Base-by-base conservation (phyloP, 2,888 invertebrate genomes). In the Rhingia rostrata region DNA sequence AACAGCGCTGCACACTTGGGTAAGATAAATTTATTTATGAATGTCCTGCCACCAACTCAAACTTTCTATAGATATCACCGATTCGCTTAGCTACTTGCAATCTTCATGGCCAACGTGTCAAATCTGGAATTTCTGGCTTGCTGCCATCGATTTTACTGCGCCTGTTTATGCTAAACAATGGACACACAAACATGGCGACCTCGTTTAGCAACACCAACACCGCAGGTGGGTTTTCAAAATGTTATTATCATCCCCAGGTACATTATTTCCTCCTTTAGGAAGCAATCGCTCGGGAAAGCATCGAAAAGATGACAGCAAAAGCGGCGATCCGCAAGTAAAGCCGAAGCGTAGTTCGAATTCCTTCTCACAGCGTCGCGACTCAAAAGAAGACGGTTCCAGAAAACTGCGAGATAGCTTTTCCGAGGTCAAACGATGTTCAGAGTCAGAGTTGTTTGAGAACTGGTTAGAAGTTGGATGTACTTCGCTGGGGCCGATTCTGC, bases 391-490 rank as follows among this genome's bases (percentile, higher is more conserved):
- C 3, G 86, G 87, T 4, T 87, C 89, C 0, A 89, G 90, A 4
- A 89, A 89, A 41, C 64, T 90, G 33, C 88, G 91, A 4, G 91
- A 91, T 39, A 91, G 89, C 47, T 89, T 89, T 47, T 88, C 89
- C 0, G 90, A 91, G 63, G 77, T 88, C 3, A 90, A 91, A 66
- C 88, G 90, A 3, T 88, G 88, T 0, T 88, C 88, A 6, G 91
- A 91, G 12, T 87, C 88, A 32, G 92, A 92, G 49, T 87, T 89
- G 4, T 88, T 93, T 82, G 96, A 97, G 86, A 93, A 95, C 87
- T 99, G 98, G 98, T 93, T 99, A 3, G 98, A 98, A 90, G 97
- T 97, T 0, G 98, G 98, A 0, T 96, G 96, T 5, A 93, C 97
- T 6, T 95, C 96, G n/a, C 92, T 98, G 77, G 98, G 98, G 0